Base-by-base conservation (phyloP, 1,140 invertebrate species). In the Schlechtendalia chinensis region DNA sequence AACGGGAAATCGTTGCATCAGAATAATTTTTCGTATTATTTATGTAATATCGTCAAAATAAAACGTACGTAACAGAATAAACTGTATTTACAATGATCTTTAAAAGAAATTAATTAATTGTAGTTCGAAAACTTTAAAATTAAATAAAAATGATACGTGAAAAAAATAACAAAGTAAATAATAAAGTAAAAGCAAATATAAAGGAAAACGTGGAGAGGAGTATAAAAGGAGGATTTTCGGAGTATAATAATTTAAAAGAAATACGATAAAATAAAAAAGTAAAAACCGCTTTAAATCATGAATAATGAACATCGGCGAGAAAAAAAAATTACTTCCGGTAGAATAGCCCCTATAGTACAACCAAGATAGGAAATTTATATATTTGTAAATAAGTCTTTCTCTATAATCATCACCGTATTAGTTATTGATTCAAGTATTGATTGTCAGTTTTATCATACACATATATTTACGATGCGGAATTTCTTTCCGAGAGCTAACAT, bases 201-300 rank as follows among this genome's bases (percentile, higher is more conserved):
- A 39, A 32, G 27, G 19, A 63, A 65, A 65, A 10, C 29, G 61
- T 5, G 1, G 29, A 8, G 4, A n/a, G 32, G 29, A 39, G 29
- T 4, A n/a, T n/a, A n/a, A n/a, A n/a, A 19, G 27, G 61, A 65
- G 29, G 19, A 65, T 19, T 65, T 29, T 17, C 61, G 29, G 19
- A 32, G 29, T 65, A 65, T 65, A 65, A 17, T 27, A n/a, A 27
- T 65, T 65, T 65, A 32, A n/a, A 32, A 29, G n/a, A 65, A 32
- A 32, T 29, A 39, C n/a, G n/a, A n/a, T n/a, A 39, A 39, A 39
- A 39, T 8, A 39, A 4, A 39, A 39, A 39, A 39, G 8, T 39
- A 39, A 19, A 65, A 65, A 65, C 61, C 27, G 61, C 29, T 32
- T 27, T 65, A 65, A 65, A 65, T 65, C 61, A 65, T 27, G 61